Percentiles rank a stretch among this genome's conserved stretches.
Conservation (phyloP, 2,113 vertebrate species). For the Phainopepla nitens region DNA sequence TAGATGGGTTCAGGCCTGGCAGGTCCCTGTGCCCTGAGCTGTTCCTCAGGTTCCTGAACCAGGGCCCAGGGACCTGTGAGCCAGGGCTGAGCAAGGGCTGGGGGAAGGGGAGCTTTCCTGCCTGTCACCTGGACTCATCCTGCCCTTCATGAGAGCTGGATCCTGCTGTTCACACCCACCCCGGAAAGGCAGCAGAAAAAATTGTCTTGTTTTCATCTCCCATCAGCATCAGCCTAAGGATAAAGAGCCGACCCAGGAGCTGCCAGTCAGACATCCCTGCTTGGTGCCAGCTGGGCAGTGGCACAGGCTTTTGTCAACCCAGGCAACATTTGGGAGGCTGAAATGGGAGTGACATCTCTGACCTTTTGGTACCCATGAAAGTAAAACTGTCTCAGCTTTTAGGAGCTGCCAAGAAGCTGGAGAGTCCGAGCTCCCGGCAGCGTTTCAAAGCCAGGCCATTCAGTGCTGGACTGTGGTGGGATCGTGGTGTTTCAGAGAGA, state of each 20-base stretch:
- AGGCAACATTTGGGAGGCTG: neutral
- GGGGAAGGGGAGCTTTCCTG: neutral
- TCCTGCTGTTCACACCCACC: neutral
- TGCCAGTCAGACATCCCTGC: neutral
- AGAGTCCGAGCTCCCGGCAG: fast-evolving
- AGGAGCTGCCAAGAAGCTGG: neutral
- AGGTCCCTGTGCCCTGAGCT: neutral
- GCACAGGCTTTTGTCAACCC: neutral
- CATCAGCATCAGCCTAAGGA: neutral
- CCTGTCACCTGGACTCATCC: neutral
- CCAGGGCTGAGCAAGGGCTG: neutral
- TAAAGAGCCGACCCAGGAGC: neutral
- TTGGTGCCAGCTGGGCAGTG: neutral
- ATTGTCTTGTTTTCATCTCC: neutral
- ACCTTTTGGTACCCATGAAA: neutral
- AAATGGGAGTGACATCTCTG: neutral
- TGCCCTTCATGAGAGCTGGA: neutral
- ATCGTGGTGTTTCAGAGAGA: neutral
- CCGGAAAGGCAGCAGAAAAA: neutral
- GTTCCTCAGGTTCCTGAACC: neutral
- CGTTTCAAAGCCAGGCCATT: neutral
- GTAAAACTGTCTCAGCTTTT: neutral
- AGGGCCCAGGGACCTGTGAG: too few species aligned
- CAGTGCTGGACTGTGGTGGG: neutral
- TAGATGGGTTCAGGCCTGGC: neutral